Evolutionary conservation across 1,140 invertebrate genomes (phyloP), one percentile per base, ranked within the genome.

Genomic region (Ostrea denselamellosa): DNA sequence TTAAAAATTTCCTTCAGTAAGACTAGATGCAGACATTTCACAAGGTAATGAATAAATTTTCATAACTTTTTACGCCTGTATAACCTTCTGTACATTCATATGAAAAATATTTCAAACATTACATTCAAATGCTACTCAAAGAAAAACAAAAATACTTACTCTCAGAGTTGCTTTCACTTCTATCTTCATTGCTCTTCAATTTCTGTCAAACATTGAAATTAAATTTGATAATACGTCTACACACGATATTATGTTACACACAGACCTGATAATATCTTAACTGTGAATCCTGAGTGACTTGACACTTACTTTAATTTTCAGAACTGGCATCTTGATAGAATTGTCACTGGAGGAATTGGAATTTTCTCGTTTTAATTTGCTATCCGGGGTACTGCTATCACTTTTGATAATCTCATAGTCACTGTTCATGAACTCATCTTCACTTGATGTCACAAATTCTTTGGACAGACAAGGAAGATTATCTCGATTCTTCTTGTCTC

Each of bases 231-330:
- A 28, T 14, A 28, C 28, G 28, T 0, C 68, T 28, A 14, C 9
- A 71, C 28, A 14, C 25, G 12, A 25, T 8, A 34, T 28, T 28
- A 9, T 9, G 28, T 34, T 17, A 71, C 4, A 71, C 9, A 71
- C 68, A 14, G 25, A 34, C 22, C n/a, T 25, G 8, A 12, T 71
- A 34, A 25, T 28, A 22, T 71, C 10, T 25, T 7, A 71, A 71
- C 25, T 14, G 14, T 14, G n/a, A 7, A 62, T 14, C 58, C 0
- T n/a, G 14, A n/a, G 14, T 12, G 28, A 71, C 25, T 34, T 71
- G 22, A 28, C 22, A 71, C 68, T 71, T 68, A 68, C 56, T 52
- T 86, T 86, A 34, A 86, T 86, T 86, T 86, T 71, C 4, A 83
- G 82, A 22, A 83, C 82, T 83, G 82, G 82, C 82, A 83, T 83